Evolutionary conservation across 23 tunicate species (phyloP).

Genomic region (Diplosoma virens): DNA sequence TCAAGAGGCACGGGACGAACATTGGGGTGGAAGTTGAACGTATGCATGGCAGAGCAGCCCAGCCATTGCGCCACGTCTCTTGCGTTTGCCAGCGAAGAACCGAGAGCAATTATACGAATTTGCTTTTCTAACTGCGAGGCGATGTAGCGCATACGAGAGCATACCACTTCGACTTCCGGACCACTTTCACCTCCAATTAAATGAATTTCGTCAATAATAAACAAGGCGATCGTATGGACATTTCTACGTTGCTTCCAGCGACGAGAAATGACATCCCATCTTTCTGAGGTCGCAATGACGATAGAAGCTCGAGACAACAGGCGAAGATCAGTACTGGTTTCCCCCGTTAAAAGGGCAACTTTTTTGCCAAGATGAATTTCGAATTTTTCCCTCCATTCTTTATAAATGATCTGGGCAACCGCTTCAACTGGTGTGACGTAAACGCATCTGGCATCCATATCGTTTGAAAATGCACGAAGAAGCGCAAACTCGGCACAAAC

Average conservation of each 20-base stretch:
- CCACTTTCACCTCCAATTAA: conserved; percentile 95
- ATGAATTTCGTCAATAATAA: conserved; percentile 96
- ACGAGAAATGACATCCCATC: conserved; percentile 98
- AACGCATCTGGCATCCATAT: conserved; percentile 75
- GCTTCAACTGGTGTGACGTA: conserved; percentile 92
- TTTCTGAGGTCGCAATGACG: conserved; percentile 87
- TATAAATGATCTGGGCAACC: conserved; percentile 78
- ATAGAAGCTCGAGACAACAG: conserved; percentile 72
- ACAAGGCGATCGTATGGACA: conserved; percentile 85
- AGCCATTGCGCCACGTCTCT: conserved; percentile 97
- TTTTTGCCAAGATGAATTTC: conserved; percentile 59
- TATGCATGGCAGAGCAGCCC: conserved; percentile 80
- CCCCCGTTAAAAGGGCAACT: conserved; percentile 86
- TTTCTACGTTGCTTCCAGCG: conserved; percentile 95
- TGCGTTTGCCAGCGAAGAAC: conserved; percentile 95
- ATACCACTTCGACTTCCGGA: conserved; percentile 95
- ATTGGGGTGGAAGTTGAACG: conserved; percentile 95
- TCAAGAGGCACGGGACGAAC: conserved; percentile 95
- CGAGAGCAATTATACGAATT: conserved; percentile 86
- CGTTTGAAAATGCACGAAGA: conserved; percentile 53
- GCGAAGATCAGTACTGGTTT: conserved; percentile 89
- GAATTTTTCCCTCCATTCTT: conserved; percentile 90
- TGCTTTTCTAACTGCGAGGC: conserved; percentile 89
- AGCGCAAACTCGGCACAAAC: conserved; percentile 96
- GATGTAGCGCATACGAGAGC: conserved; percentile 96